Evolutionary conservation across 2,797 vertebrate genomes (phyloP), one percentile per base, ranked within the genome.

Genomic region (Pseudopleuronectes americanus): DNA sequence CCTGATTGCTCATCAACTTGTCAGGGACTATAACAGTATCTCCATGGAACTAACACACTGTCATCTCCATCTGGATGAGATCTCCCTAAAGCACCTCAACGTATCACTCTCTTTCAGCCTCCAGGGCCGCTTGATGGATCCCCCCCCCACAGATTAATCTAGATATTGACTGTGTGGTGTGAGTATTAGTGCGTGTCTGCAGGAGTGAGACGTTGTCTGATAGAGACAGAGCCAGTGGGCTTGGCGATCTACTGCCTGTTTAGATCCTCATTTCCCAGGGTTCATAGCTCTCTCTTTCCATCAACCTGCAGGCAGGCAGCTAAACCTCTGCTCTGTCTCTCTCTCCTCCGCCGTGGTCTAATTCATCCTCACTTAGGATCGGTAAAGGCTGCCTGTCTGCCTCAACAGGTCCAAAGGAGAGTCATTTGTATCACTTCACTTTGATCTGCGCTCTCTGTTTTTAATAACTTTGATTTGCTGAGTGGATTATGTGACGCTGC

Each of bases 231-330:
- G 79, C 70, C 78, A 71, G 64, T 69, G 83, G 74, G 82, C 76
- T 77, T 47, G 63, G 87, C 92, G 92, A 93, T 93, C 85, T 92
- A 92, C 89, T 62, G 87, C 85, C 84, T 88, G 81, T 89, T 92
- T 89, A 91, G 86, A 87, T 91, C 84, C 88, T 93, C 83, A 89
- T 89, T 93, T 93, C 87, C 83, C 83, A 83, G 84, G 84, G 85
- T 91, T 92, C 87, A 89, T 84, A 83, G 85, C 86, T 83, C 79
- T 84, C 72, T 57, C n/a, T n/a, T n/a, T 92, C 87, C 78, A 90
- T 93, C 90, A 90, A 74, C 69, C 82, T 47, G 28, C 77, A 72
- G 90, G 85, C 86, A 78, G 64, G 53, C 57, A 38, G 86, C 85
- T 86, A 86, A 81, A 67, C 51, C 79, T 90, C 76, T 54, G 36